phyloP scores from a whole-genome alignment of 2,888 invertebrate genomes.

The Zeuzera pyrina region DNA sequence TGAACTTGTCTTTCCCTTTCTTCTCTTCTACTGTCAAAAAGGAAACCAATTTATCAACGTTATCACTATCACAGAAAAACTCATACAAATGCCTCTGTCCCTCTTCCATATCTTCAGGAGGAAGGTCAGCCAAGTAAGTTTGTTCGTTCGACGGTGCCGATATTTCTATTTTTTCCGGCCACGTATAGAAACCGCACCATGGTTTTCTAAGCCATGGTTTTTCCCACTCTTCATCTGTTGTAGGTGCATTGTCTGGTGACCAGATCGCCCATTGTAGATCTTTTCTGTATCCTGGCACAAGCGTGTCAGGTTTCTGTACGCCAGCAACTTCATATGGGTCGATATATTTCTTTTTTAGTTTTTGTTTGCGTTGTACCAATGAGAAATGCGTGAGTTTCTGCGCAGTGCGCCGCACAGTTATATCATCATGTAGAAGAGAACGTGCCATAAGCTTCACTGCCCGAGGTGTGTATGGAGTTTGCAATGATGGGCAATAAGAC shows the following conservation, averaged over 20 bases:
- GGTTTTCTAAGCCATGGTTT: slow-evolving; percentile 79
- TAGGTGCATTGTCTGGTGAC: slow-evolving; percentile 76
- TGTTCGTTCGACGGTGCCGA: slow-evolving; percentile 80
- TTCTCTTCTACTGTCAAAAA: slow-evolving; percentile 88
- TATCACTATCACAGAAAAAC: slow-evolving; percentile 78
- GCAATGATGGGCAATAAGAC: slow-evolving; percentile 79
- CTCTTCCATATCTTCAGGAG: slow-evolving; percentile 70
- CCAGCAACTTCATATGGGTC: slow-evolving; percentile 69
- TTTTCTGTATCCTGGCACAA: slow-evolving; percentile 70
- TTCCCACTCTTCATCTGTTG: slow-evolving; percentile 82
- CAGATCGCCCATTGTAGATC: slow-evolving; percentile 84
- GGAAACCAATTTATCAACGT: slow-evolving; percentile 79
- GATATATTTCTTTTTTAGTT: slow-evolving; percentile 72
- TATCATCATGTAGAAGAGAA: slow-evolving; percentile 82
- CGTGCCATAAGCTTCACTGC: slow-evolving; percentile 77
- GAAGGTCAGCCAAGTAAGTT: slow-evolving; percentile 65
- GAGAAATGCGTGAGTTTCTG: slow-evolving; percentile 74
- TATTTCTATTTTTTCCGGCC: slow-evolving; percentile 73
- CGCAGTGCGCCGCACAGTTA: slow-evolving; percentile 83
- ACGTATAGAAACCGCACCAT: slow-evolving; percentile 72
- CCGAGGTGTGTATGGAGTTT: slow-evolving; percentile 75
- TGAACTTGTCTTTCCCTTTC: slow-evolving; percentile 88
- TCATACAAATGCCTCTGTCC: slow-evolving; percentile 77
- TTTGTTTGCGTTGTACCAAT: slow-evolving; percentile 81
- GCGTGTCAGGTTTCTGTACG: slow-evolving; percentile 31